Base-by-base conservation (phyloP, 2,888 invertebrate genomes). In the Tenthredo notha region DNA sequence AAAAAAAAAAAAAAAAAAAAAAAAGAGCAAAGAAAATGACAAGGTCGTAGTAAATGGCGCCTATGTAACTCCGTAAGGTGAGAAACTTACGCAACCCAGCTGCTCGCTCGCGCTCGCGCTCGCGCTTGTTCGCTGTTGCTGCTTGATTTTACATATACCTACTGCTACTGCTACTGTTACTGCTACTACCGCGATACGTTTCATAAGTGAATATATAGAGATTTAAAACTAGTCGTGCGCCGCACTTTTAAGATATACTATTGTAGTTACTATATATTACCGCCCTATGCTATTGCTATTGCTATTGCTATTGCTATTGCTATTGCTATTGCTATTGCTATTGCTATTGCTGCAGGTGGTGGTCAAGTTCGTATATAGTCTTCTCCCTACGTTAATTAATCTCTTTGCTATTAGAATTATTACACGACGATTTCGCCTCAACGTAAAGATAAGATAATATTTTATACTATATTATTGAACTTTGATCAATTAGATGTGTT, bases 21-120 rank as follows among this genome's bases (percentile, higher is more conserved):
- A n/a, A n/a, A 61, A 61, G 25, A 61, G 61, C 25, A 29, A 67
- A 67, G 67, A 67, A 67, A 67, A 67, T 29, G 25, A 25, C 25
- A 67, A 67, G 29, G 67, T 67, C 67, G 67, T 67, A 67, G 67
- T 10, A 67, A 25, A 67, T 33, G 67, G 67, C 61, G 61, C 61
- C 61, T 61, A 50, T 50, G 50, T 50, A 50, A 50, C 61, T 21
- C 21, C 61, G 61, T 61, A 61, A 61, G 61, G 61, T 61, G 61
- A 50, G 50, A 61, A 61, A 61, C 61, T 61, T 61, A 25, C 61
- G 61, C 61, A 61, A 61, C n/a, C 18, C 61, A 61, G 61, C 21
- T 61, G 61, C 61, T 61, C n/a, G n/a, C n/a, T 18, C 58, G 7
- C 6, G 37, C 37, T 37, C 37, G 1, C 2, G 33, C 37, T 37